A percentile compares a stretch with the other conserved stretches of the same genome.
phyloP scores from a whole-genome alignment of 2,797 vertebrate species.

The Clamator glandarius region DNA sequence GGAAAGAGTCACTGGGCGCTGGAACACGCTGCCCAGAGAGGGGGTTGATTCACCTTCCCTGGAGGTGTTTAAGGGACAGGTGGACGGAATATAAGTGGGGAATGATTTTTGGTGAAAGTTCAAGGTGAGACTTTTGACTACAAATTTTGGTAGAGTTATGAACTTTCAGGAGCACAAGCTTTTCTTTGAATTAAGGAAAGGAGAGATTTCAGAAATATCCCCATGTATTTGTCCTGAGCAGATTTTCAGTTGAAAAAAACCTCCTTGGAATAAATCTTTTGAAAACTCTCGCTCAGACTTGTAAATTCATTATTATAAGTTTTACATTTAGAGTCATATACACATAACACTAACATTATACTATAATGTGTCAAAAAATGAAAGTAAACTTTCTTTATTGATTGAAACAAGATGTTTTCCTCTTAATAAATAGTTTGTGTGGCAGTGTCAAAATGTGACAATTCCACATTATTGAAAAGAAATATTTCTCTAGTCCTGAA shows the following conservation, averaged over 20 bases:
- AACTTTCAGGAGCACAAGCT: not conserved
- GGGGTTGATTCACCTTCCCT: too few relatives aligned
- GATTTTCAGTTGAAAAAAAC: not conserved
- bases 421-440: not conserved
- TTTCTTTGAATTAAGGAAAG: not conserved
- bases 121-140: not conserved
- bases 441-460: slow-evolving; percentile 32
- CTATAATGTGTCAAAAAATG: slow-evolving; percentile 25
- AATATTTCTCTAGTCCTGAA: slow-evolving; percentile 6
- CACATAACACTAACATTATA: not conserved
- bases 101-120: not conserved
- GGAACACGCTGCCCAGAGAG: too few relatives aligned
- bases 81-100: rapidly evolving
- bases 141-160: not conserved
- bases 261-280: not conserved
- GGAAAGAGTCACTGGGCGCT: too few relatives aligned
- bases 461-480: slow-evolving; percentile 24
- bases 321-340: not conserved
- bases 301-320: not conserved
- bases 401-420: slow-evolving; percentile 30
- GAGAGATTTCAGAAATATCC: not conserved
- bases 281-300: not conserved
- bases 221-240: not conserved
- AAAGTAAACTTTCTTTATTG: not conserved
- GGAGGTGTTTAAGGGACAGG: too few relatives aligned